Evolutionary conservation across 1,140 invertebrate species (phyloP).

Genomic region (Hylaeus volcanicus): DNA sequence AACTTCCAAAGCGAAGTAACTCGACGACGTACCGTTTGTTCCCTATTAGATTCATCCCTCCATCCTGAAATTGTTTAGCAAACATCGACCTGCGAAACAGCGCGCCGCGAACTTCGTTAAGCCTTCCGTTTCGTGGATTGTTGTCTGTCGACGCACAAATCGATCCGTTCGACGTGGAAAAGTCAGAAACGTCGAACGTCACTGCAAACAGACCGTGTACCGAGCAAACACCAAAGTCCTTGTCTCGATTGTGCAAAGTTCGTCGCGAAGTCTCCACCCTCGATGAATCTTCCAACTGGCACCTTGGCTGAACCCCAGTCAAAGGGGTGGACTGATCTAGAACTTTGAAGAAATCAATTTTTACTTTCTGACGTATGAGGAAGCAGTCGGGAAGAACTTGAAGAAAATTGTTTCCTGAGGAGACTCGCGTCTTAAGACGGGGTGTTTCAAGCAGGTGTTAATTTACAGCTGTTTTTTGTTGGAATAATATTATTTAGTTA

Average conservation of each 20-base stretch:
- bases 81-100: neutral
- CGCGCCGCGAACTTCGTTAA: neutral
- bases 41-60: neutral
- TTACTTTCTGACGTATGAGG: too few relatives aligned
- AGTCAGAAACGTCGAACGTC: neutral
- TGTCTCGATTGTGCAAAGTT: neutral
- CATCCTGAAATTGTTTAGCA: neutral
- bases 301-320: too few relatives aligned
- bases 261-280: neutral
- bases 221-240: neutral
- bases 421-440: too few relatives aligned
- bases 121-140: neutral
- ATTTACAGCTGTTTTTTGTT: too few relatives aligned
- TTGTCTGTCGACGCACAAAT: slow-evolving; percentile 13
- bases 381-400: too few relatives aligned
- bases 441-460: too few relatives aligned
- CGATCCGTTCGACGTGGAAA: neutral
- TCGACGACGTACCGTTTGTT: too few relatives aligned
- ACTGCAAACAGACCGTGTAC: neutral
- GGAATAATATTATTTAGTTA: too few relatives aligned
- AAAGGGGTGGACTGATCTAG: too few relatives aligned
- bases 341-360: too few relatives aligned
- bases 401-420: too few relatives aligned
- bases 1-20: neutral
- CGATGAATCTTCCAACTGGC: too few relatives aligned